phyloP scores from a whole-genome alignment of 2,797 vertebrate genomes.

The Semotilus atromaculatus region DNA sequence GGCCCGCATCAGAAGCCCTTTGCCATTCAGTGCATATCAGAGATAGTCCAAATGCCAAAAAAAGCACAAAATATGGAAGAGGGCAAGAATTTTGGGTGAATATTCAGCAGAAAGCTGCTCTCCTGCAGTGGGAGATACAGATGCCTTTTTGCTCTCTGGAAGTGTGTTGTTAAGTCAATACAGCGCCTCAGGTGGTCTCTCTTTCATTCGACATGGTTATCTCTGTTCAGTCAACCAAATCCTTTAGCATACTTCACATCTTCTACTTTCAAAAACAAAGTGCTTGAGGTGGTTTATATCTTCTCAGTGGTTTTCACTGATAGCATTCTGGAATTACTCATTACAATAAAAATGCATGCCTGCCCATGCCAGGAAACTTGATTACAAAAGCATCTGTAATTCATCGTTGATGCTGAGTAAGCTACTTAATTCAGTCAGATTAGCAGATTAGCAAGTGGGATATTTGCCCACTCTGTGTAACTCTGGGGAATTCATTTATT shows the following conservation, averaged over 20 bases:
- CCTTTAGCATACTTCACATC: constrained; percentile 37
- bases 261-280: constrained; percentile 35
- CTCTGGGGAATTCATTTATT: constrained; percentile 32
- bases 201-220: constrained; percentile 16
- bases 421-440: constrained; percentile 56
- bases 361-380: constrained; percentile 67
- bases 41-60: constrained; percentile 9
- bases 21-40: constrained; percentile 32
- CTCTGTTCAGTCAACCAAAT: constrained; percentile 34
- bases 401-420: constrained; percentile 57
- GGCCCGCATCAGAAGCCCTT: constrained; percentile 22
- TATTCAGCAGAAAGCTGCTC: constrained; percentile 15
- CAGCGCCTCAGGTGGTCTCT: constrained; percentile 26
- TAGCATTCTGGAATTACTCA: constrained; percentile 54
- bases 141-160: neutral
- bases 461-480: constrained; percentile 28
- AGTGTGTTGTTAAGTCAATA: constrained; percentile 42
- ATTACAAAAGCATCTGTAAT: constrained; percentile 60
- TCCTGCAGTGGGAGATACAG: constrained; percentile 6
- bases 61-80: constrained; percentile 14
- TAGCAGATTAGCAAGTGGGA: constrained; percentile 63
- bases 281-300: constrained; percentile 43
- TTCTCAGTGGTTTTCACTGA: constrained; percentile 38
- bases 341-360: constrained; percentile 54
- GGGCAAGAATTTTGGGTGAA: constrained; percentile 1